Base-by-base conservation (phyloP, 2,888 invertebrate species). In the Drosophila borborema region DNA sequence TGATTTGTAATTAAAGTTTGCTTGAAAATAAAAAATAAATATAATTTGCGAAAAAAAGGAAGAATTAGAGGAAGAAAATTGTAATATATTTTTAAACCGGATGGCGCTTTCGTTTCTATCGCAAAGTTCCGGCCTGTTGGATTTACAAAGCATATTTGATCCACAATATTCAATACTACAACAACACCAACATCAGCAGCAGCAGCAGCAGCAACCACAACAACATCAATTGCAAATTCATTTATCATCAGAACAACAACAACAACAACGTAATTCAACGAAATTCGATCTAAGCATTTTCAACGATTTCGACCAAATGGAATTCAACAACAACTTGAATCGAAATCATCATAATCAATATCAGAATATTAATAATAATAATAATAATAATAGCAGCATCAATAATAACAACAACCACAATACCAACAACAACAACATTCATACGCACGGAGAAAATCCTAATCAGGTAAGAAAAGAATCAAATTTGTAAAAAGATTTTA, bases 61-160 rank as follows among this genome's bases (percentile, higher is more conserved):
- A 56, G 61, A 75, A 46, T 60, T 66, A 16, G 9, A 31, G 68
- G 67, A 51, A 18, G 49, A 71, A 66, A 63, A 67, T 62, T 20
- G 20, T 71, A 12, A 51, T 34, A 49, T 53, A 73, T 62, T 72
- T 68, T 76, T 48, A 20, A 86, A 82, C 81, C 92, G 93, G 93
- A 93, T 93, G 93, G 93, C 93, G 91, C 91, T 93, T 79, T 92
- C 93, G 86, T 86, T 93, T 83, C 81, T 91, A 83, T 89, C 92
- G 64, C 91, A 90, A 78, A 88, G 89, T 85, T 90, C 91, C 76
- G 92, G 85, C 82, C 91, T 90, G 69, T 86, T 90, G 81, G 93
- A 93, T 88, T 86, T 93, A 72, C 92, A 92, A 90, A 87, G 91
- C 68, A 88, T 92, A 74, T 90, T 92, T 74, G 93, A 93, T 85